phyloP scores from a whole-genome alignment of 2,888 invertebrate species.

The Troilus luridus region DNA sequence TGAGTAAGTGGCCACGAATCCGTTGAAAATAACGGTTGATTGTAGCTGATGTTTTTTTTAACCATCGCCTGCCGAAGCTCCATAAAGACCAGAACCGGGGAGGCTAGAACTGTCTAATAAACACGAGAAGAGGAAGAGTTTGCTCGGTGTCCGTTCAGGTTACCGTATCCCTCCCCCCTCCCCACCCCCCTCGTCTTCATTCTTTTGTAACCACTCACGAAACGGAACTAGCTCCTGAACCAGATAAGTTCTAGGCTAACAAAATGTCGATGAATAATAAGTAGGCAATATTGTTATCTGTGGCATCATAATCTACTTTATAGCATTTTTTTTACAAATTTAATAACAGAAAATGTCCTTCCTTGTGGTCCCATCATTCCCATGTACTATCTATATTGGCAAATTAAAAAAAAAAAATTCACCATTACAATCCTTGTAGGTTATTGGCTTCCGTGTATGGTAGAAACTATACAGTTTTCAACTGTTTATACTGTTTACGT shows the following conservation, averaged over 20 bases:
- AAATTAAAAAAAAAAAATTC: too few species aligned
- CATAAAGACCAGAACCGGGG: not conserved
- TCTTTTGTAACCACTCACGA: not conserved
- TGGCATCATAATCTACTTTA: too few species aligned
- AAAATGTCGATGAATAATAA: too few species aligned
- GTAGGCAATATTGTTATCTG: too few species aligned
- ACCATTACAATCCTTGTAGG: too few species aligned
- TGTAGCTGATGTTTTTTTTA: not conserved
- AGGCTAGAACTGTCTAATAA: not conserved
- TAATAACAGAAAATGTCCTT: too few species aligned
- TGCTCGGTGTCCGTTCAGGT: not conserved
- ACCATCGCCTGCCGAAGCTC: not conserved
- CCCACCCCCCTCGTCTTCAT: not conserved
- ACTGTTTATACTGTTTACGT: too few species aligned
- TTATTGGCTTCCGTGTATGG: too few species aligned
- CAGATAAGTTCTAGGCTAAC: not conserved
- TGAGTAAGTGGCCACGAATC: conserved; percentile 36
- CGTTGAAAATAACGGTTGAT: conserved; percentile 3
- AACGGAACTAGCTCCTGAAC: not conserved
- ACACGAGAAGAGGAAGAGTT: not conserved
- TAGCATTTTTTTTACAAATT: too few species aligned
- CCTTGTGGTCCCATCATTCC: too few species aligned
- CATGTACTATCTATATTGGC: too few species aligned
- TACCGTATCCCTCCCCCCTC: not conserved
- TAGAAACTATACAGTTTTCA: too few species aligned